These are phyloP conservation scores for Trachymyrmex septentrionalis DNA, from an alignment of 1,140 invertebrate species.

Conservation along the genomic window DNA sequence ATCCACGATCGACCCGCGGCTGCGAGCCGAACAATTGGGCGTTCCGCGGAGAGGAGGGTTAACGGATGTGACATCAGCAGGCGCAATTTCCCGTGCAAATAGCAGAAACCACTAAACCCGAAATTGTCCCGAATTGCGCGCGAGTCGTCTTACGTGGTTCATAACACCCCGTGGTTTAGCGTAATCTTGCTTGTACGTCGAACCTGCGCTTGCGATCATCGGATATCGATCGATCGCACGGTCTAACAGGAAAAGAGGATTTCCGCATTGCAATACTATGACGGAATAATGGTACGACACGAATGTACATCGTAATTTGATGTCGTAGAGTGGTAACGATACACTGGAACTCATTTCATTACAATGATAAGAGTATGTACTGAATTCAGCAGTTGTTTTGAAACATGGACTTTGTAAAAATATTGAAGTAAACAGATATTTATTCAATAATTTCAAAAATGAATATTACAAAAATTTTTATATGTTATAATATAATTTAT, in stretches of 20 bases:
- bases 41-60: slow-evolving; percentile 70
- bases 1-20: slow-evolving; percentile 67
- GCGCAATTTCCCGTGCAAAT: slow-evolving; percentile 85
- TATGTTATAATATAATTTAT: background rate
- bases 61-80: slow-evolving; percentile 85
- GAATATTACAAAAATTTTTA: background rate
- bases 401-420: background rate
- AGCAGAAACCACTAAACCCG: slow-evolving; percentile 84
- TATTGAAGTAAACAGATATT: background rate
- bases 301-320: slow-evolving; percentile 17
- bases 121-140: slow-evolving; percentile 84
- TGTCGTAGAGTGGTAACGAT: background rate
- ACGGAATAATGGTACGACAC: slow-evolving; percentile 16
- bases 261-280: slow-evolving; percentile 17
- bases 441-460: background rate
- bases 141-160: slow-evolving; percentile 81
- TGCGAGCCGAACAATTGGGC: slow-evolving; percentile 71
- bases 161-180: slow-evolving; percentile 73
- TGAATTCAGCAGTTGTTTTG: background rate
- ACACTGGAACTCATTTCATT: slow-evolving; percentile 11
- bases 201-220: slow-evolving; percentile 24
- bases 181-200: slow-evolving; percentile 43
- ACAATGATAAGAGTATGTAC: background rate
- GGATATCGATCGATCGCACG: slow-evolving; percentile 34
- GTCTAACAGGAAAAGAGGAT: slow-evolving; percentile 48